phyloP scores from a whole-genome alignment of 2,797 vertebrate genomes.

The Phrynocephalus forsythii region DNA sequence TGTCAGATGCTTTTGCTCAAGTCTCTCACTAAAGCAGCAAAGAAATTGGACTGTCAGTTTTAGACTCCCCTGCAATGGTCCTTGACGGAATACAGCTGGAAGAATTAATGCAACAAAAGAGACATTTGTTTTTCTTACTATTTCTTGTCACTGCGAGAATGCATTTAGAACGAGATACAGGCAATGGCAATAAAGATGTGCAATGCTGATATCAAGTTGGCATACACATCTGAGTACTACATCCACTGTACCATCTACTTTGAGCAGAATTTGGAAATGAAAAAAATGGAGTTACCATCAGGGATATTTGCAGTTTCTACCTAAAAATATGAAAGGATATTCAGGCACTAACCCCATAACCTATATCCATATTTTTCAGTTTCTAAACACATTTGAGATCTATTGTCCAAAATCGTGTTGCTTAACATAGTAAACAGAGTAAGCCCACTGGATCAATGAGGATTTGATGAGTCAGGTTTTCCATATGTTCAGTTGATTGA shows the following conservation, averaged over 20 bases:
- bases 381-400: neutral
- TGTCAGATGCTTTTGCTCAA: slow-evolving; percentile 73
- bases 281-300: neutral
- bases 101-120: slow-evolving; percentile 51
- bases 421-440: no score
- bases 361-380: neutral
- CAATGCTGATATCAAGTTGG: neutral
- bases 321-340: neutral
- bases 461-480: no score
- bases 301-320: neutral
- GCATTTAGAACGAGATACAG: slow-evolving; percentile 45
- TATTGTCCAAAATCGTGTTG: neutral
- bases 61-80: slow-evolving; percentile 52
- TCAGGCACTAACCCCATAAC: neutral
- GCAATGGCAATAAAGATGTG: slow-evolving; percentile 24
- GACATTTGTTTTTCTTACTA: slow-evolving; percentile 41
- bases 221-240: neutral
- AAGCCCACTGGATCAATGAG: no score
- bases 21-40: slow-evolving; percentile 76
- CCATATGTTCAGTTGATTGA: no score
- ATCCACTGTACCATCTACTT: neutral
- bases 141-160: slow-evolving; percentile 27
- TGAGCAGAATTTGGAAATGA: neutral
- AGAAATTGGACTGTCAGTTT: slow-evolving; percentile 75
- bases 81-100: slow-evolving; percentile 41